Evolutionary conservation across 2,888 invertebrate genomes (phyloP), one percentile per base, ranked within the genome.

Genomic region (Callimorpha dominula): DNA sequence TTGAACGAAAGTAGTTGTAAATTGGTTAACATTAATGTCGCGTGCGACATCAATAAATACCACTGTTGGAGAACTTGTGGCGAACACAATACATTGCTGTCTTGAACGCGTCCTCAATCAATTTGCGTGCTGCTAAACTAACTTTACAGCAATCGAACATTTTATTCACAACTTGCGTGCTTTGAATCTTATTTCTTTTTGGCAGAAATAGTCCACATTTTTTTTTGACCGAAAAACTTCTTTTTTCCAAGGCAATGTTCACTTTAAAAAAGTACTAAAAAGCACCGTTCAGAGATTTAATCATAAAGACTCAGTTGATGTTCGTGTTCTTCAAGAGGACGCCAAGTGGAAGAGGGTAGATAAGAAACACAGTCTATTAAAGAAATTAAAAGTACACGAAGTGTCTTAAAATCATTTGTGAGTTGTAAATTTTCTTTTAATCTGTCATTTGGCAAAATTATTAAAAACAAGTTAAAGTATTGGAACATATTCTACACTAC

Each of bases 21-120:
- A 89, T 87, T 86, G 83, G 83, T 85, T 82, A 84, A 86, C 84
- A 89, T 88, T 87, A 87, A 78, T 79, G 81, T 89, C 86, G 87
- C 88, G 86, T 88, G 90, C 84, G 84, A 81, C 86, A 86, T 88
- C 89, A 86, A 89, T 81, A 84, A 88, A 88, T 86, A 87, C 85
- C 85, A 77, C 79, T 80, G 31, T 84, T 82, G 73, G 80, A 73
- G 66, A 79, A 78, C 73, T 75, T 70, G 68, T 67, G 72, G 72
- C 42, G 70, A 77, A 74, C 74, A 71, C 46, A 62, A 65, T 67
- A 74, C 74, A 75, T 64, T 68, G 49, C 46, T 60, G 54, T 67
- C 71, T 65, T 71, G 67, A 80, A 80, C 72, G 74, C 72, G 76
- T 65, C 72, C 70, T 72, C 72, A 76, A 80, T 80, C 69, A 68